phyloP scores from a whole-genome alignment of 2,113 vertebrate species.

The Scortum barcoo region DNA sequence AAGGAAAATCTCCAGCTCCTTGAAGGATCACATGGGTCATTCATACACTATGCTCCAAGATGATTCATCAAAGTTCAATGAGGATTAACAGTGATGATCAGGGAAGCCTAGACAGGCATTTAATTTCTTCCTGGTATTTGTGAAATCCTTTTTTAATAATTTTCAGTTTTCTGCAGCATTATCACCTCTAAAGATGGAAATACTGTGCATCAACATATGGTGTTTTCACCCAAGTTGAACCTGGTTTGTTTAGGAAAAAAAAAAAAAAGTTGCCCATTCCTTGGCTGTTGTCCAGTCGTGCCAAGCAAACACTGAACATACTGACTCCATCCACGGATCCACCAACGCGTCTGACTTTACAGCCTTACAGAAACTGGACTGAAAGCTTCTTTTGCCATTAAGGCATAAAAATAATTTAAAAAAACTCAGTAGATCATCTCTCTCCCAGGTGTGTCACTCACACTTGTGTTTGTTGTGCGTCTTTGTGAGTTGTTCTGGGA shows the following conservation, averaged over 20 bases:
- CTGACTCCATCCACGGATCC: not conserved
- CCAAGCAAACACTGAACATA: not conserved
- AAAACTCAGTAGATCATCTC: not conserved
- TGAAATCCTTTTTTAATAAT: conserved; percentile 16
- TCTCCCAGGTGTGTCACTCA: not conserved
- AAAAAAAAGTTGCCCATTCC: not conserved
- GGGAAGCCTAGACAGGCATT: not conserved
- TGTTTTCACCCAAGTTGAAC: not conserved
- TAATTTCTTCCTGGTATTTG: not conserved
- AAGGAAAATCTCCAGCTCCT: not conserved
- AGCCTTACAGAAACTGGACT: not conserved
- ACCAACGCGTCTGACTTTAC: not conserved
- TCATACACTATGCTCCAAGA: not conserved
- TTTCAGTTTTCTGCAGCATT: not conserved
- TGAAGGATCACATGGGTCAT: not conserved
- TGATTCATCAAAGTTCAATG: not conserved
- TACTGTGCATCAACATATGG: not conserved
- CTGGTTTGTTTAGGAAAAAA: too few species aligned
- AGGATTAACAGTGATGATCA: not conserved
- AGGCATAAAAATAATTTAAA: not conserved
- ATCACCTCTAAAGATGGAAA: not conserved
- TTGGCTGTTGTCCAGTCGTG: not conserved
- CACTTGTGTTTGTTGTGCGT: not conserved
- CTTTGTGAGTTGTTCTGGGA: not conserved
- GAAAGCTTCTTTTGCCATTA: not conserved